phyloP scores from a whole-genome alignment of 2,888 invertebrate species.

The Litoditis marina region DNA sequence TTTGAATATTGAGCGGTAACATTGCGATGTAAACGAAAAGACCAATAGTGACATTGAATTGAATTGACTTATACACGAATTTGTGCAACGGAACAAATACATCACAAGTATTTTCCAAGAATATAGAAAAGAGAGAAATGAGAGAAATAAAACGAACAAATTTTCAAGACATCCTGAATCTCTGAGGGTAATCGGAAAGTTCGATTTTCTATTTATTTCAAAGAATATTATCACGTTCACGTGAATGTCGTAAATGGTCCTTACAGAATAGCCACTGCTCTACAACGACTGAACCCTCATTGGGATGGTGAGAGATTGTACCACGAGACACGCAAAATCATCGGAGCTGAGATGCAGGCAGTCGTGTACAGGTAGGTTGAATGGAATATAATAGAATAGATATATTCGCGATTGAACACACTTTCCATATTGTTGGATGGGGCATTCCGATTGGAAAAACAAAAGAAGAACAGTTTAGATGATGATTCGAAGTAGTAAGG shows the following conservation, averaged over 20 bases:
- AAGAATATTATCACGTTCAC: neutral
- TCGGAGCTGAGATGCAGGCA: constrained; percentile 74
- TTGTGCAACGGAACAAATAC: no score
- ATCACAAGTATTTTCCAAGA: neutral
- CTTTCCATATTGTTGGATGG: no score
- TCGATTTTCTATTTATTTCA: neutral
- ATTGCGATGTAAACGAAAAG: no score
- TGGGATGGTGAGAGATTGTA: constrained; percentile 87
- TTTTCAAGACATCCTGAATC: neutral
- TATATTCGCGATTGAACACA: no score
- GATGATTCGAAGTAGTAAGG: no score
- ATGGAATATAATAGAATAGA: no score
- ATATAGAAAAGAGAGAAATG: neutral
- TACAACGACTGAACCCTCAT: constrained; percentile 79
- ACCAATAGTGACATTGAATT: no score
- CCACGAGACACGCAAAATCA: constrained; percentile 77
- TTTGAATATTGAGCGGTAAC: no score
- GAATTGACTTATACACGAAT: no score
- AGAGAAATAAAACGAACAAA: neutral
- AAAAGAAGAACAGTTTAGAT: no score
- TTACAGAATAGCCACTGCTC: constrained; percentile 73
- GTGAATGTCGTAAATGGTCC: neutral
- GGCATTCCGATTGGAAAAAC: no score
- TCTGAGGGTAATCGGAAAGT: neutral
- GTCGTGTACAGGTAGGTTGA: constrained; percentile 48